phyloP scores from a whole-genome alignment of 2,888 invertebrate genomes.

The Latheticus oryzae region DNA sequence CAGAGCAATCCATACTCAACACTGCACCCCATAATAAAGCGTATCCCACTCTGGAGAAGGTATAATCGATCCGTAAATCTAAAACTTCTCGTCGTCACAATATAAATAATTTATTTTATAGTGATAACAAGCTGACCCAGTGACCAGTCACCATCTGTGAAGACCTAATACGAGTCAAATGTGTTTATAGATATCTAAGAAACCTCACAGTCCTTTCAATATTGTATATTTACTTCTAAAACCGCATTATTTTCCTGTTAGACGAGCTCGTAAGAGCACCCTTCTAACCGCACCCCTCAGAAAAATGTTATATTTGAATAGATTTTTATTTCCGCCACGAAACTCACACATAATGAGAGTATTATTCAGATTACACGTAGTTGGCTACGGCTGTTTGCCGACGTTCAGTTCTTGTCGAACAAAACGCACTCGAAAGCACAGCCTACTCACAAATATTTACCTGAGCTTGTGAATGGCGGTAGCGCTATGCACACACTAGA shows the following conservation, averaged over 20 bases:
- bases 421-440: slow-evolving; percentile 42
- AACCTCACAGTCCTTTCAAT: background rate
- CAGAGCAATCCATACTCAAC: slow-evolving; percentile 40
- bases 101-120: slow-evolving; percentile 12
- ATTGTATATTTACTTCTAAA: background rate
- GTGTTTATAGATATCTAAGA: too few species aligned
- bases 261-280: background rate
- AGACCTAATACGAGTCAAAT: too few species aligned
- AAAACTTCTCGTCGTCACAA: slow-evolving; percentile 1
- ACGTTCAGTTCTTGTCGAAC: slow-evolving; percentile 39
- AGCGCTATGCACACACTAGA: slow-evolving; percentile 33
- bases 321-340: slow-evolving; percentile 63
- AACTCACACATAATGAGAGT: slow-evolving; percentile 62
- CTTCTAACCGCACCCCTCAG: slow-evolving; percentile 34
- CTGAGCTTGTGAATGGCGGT: slow-evolving; percentile 40
- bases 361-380: slow-evolving; percentile 58
- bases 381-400: slow-evolving; percentile 46
- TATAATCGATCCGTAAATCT: slow-evolving; percentile 26
- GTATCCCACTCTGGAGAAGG: slow-evolving; percentile 26
- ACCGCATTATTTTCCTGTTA: slow-evolving; percentile 1
- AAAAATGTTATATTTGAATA: slow-evolving; percentile 56
- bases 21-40: slow-evolving; percentile 32
- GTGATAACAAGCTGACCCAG: background rate
- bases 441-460: slow-evolving; percentile 44
- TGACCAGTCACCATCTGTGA: slow-evolving; percentile 2